A percentile compares a stretch with the other conserved stretches of the same genome.
Conservation (phyloP, 1,140 invertebrate species). For the Drosophila santomea region DNA sequence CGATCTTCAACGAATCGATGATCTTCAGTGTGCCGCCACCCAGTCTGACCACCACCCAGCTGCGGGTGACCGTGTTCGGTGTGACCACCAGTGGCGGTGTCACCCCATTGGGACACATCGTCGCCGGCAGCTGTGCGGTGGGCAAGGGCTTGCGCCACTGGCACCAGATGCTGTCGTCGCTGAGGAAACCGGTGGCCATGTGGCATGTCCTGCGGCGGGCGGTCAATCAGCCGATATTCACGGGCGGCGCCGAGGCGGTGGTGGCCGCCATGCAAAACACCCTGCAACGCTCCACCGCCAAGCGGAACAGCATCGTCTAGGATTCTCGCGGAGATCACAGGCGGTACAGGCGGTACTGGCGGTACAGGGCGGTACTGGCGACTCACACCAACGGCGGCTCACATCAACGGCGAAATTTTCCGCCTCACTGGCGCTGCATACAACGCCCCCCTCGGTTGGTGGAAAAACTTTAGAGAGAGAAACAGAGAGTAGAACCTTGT, state of each 20-base stretch:
- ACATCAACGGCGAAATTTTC: slow-evolving; percentile 13
- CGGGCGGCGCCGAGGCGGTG: slow-evolving; percentile 76
- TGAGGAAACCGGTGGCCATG: slow-evolving; percentile 93
- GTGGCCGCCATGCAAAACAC: slow-evolving; percentile 81
- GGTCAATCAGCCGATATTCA: slow-evolving; percentile 74
- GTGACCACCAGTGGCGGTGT: slow-evolving; percentile 87
- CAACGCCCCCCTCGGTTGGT: slow-evolving; percentile 11
- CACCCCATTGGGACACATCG: slow-evolving; percentile 89
- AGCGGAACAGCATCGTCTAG: slow-evolving; percentile 79
- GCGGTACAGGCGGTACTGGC: neutral
- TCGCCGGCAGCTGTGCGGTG: slow-evolving; percentile 88
- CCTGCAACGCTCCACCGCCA: slow-evolving; percentile 62
- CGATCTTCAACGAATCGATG: slow-evolving; percentile 92
- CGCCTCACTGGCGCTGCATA: slow-evolving; percentile 10
- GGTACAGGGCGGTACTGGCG: no score
- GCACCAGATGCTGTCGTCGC: slow-evolving; percentile 93
- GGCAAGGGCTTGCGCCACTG: slow-evolving; percentile 92
- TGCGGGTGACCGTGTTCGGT: slow-evolving; percentile 89
- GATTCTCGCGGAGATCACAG: neutral
- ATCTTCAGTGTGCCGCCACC: slow-evolving; percentile 91
- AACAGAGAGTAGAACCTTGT: slow-evolving; percentile 29
- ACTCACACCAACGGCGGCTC: neutral
- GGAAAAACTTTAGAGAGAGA: slow-evolving; percentile 5
- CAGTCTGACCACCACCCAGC: slow-evolving; percentile 88
- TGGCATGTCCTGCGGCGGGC: slow-evolving; percentile 90